A percentile compares a stretch with the other conserved stretches of the same genome.
These are phyloP conservation scores for Ophthalmolycus amberensis DNA, from an alignment of 2,113 vertebrate genomes.

Conservation along the genomic window DNA sequence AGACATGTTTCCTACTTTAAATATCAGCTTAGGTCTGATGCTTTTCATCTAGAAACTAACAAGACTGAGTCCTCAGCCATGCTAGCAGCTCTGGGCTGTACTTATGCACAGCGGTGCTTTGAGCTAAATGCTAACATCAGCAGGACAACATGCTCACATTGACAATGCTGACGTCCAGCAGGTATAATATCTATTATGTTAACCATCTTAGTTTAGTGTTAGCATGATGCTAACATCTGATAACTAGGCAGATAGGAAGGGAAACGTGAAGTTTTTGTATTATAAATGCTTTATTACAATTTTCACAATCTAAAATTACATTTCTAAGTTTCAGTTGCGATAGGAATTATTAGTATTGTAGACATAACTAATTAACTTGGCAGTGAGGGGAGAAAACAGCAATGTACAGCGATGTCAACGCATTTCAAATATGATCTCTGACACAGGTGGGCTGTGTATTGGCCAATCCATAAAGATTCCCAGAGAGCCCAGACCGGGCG, in stretches of 20 bases:
- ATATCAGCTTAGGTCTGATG: background rate
- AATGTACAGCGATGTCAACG: background rate
- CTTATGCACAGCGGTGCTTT: too few relatives aligned
- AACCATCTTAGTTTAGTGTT: too few relatives aligned
- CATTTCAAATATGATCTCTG: conserved; percentile 36
- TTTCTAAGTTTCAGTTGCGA: background rate
- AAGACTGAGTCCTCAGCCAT: background rate
- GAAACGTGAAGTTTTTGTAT: background rate
- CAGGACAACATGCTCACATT: too few relatives aligned
- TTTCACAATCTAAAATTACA: too few relatives aligned
- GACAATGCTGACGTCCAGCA: too few relatives aligned
- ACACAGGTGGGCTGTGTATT: conserved; percentile 91
- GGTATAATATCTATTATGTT: too few relatives aligned
- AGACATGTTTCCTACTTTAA: background rate
- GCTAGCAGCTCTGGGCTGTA: background rate
- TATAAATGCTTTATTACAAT: background rate
- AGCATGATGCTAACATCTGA: background rate
- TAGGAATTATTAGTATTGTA: background rate
- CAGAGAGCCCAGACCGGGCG: conserved; percentile 88
- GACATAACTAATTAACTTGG: background rate
- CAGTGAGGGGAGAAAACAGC: background rate
- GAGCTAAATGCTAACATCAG: too few relatives aligned
- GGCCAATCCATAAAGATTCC: conserved; percentile 96
- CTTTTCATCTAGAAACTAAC: background rate
- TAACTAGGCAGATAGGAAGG: background rate